Evolutionary conservation across 2,113 vertebrate genomes (phyloP), one percentile per base, ranked within the genome.

Genomic region (Corythornis madagascariensis): DNA sequence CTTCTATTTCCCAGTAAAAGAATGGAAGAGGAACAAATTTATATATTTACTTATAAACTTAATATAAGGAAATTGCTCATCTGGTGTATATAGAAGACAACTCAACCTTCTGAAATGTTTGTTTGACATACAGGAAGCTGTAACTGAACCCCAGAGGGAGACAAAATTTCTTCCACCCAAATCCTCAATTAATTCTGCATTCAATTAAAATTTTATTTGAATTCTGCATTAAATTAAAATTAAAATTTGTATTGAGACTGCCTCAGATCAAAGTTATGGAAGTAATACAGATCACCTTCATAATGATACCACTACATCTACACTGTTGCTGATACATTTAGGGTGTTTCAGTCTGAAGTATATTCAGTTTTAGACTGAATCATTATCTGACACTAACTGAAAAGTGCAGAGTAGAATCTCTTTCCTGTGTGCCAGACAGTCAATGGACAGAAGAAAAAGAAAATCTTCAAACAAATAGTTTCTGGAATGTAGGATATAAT

Each of bases 271-370:
- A 84, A 93, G 59, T 72, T 76, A 84, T 10, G 11, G 48, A 25
- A 89, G 55, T 57, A 84, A 92, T 81, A 91, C 79, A 75, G 28
- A 82, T 67, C 55, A 79, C 24, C 31, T n/a, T 95, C 55, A 31
- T 65, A 63, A 94, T 48, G 20, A n/a, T 43, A 82, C 57, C 43
- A 57, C 43, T 77, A 88, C 25, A 13, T 57, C 80, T 86, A 81
- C n/a, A 33, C 40, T 40, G 26, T 24, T 38, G 77, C 70, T 40
- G 65, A 92, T 35, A 43, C n/a, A 85, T 50, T 85, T 76, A 92
- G 66, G 24, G 71, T 82, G 55, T 82, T 38, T 38, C 38, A 38
- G 38, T 38, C 38, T 38, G 10, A 38, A 38, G 38, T 38, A 38
- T 38, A 38, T 38, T 92, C 59, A 50, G 31, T 82, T 95, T 89